phyloP scores from a whole-genome alignment of 1,140 invertebrate genomes.

The honey bee (Apis mellifera) region Amel_HAv3.1 CM009943.2:4244501-4245000 shows the following conservation, averaged over 20 bases:
- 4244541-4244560: too few relatives aligned
- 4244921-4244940: not conserved
- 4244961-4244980: not conserved
- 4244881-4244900: conserved; percentile 13
- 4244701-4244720: conserved; percentile 61
- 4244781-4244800: conserved; percentile 66
- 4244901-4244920: conserved; percentile 21
- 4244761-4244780: conserved; percentile 68
- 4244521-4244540: too few relatives aligned
- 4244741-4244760: conserved; percentile 68
- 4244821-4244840: conserved; percentile 32
- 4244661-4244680: conserved; percentile 21
- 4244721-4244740: conserved; percentile 67
- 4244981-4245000: not conserved
- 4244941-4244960: not conserved
- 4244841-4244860: conserved; percentile 27
- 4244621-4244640: conserved; percentile 77
- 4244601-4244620: conserved; percentile 52
- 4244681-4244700: conserved; percentile 13
- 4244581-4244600: conserved; percentile 72
- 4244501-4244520: too few relatives aligned
- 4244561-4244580: not conserved
- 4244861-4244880: conserved; percentile 35
- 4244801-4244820: conserved; percentile 16
- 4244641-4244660: conserved; percentile 63